Evolutionary conservation across 2,113 vertebrate genomes (phyloP), one percentile per base, ranked within the genome.

Genomic region (Platycercus adscitus): DNA sequence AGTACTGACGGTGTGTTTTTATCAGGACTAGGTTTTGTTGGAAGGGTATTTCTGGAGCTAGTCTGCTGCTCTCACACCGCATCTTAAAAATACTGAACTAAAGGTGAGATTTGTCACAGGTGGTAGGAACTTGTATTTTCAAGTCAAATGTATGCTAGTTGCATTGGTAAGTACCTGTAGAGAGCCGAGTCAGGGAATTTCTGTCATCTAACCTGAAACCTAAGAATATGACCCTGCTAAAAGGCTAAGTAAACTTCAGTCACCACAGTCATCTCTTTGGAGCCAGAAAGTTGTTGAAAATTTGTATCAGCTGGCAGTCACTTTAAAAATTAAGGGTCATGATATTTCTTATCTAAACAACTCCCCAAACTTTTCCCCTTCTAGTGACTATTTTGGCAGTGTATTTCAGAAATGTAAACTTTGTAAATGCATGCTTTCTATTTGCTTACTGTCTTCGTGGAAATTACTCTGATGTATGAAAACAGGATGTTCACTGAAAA

Each of bases 301-400:
- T 71, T 61, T 84, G 9, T 91, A 81, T 68, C 20, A 76, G 52
- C 69, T 91, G 60, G 26, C 80, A 68, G 65, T 71, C 8, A 64
- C 39, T 90, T 88, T 19, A 76, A 77, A 88, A 93, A 28, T 83
- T 41, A 53, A 46, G 29, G 25, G 43, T 71, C 43, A 2, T 81
- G 64, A 43, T 86, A 63, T n/a, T 84, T 91, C 35, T 87, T 89
- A 89, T 21, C 43, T 78, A 84, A 95, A 91, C 50, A 78, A 23
- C 19, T 84, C 46, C 46, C 15, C 11, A 1, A 41, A 56, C 68
- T 11, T 28, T 16, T 6, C 4, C 11, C 7, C 13, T 11, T 16
- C 46, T 69, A 66, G 56, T 83, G 37, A 43, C 88, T 95, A 78
- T 86, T 97, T 93, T 90, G 82, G 88, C 64, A 81, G 58, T 66